A percentile compares a stretch with the other conserved stretches of the same genome.
Conservation (phyloP, 2,797 vertebrate species). For the Salmo trutta region DNA sequence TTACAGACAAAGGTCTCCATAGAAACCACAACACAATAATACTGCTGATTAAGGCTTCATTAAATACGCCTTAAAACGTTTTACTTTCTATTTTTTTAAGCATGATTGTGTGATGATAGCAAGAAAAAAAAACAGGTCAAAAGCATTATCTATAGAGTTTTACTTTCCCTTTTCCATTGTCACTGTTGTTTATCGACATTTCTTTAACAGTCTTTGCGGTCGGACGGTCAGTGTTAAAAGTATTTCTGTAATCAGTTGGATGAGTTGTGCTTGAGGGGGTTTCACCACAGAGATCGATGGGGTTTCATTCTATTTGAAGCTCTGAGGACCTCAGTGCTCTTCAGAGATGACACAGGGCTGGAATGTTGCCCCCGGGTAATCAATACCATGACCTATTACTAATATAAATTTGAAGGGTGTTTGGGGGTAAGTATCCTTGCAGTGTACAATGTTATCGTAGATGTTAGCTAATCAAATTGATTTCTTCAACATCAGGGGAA, state of each 20-base stretch:
- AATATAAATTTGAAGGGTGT: neutral
- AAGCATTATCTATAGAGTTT: neutral
- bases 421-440: no score
- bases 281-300: no score
- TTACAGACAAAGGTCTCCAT: no score
- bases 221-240: neutral
- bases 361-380: neutral
- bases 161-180: neutral
- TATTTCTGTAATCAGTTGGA: neutral
- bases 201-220: neutral
- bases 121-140: neutral
- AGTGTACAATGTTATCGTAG: no score
- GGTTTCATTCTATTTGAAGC: neutral
- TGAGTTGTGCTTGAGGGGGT: no score
- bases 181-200: conserved; percentile 3
- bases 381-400: neutral
- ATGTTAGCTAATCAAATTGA: no score
- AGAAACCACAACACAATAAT: no score
- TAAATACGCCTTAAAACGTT: no score
- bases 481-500: no score
- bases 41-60: no score
- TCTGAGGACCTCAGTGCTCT: neutral
- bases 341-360: neutral
- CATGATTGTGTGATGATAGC: neutral
- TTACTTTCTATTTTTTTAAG: no score